Base-by-base conservation (phyloP, 64 coral and sea anemone genomes). In the Pocillopora damicornis region DNA sequence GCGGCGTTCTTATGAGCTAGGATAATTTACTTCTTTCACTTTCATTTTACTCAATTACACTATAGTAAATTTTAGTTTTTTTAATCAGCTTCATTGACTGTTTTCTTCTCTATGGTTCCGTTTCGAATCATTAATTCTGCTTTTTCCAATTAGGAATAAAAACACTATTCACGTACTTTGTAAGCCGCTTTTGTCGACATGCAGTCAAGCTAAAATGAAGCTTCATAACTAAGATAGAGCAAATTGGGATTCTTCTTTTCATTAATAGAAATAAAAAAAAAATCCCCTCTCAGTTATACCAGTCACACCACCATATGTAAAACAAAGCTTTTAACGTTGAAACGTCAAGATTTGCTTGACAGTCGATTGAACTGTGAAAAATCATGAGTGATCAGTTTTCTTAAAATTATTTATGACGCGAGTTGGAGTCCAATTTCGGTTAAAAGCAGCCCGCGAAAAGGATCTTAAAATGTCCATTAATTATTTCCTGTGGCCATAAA, bases 121-220 rank as follows among this genome's bases (percentile, higher is more conserved):
- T 85, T 72, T 85, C 64, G 81, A 65, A 85, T 85, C 81, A 85
- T 85, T 85, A 85, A 72, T 85, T 71, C 58, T 85, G 81, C 63
- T 85, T 85, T 85, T 85, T 85, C 63, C 64, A 85, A 72, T 85
- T 85, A 85, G 65, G 35, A 58, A 85, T 20, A 72, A 65, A 85
- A 85, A 85, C 64, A 51, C 64, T 51, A 57, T 66, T 72, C 81
- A 20, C 45, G 18, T 16, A 45, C 63, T 66, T 66, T 17, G 63
- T 20, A 71, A 20, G 67, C 20, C 67, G 67, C 67, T 71, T 71
- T 71, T 71, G 67, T 71, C 67, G 67, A 23, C n/a, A 30, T 71
- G 30, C 60, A 45, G 66, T 66, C 61, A 45, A 25, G 63, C 80
- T 6, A 85, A 85, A 73, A 42, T 85, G 81, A 85, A 23, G 81